These are phyloP conservation scores for Hoplodrina ambigua DNA, from an alignment of 2,888 invertebrate genomes.

Conservation along the genomic window DNA sequence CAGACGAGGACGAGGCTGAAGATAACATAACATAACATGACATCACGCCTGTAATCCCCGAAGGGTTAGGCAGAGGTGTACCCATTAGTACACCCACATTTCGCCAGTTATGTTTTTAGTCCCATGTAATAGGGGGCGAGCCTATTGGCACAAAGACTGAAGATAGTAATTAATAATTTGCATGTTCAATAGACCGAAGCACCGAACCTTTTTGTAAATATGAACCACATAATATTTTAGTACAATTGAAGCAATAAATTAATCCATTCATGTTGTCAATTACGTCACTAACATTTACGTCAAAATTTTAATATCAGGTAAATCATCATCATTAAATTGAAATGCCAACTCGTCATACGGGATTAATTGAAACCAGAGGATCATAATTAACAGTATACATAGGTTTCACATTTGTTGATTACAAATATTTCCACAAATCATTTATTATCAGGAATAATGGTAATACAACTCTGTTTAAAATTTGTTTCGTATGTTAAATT, in stretches of 20 bases:
- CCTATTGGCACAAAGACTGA: too few relatives aligned
- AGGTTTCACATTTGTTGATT: neutral
- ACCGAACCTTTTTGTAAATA: neutral
- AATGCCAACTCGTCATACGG: neutral
- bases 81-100: too few relatives aligned
- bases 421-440: conserved; percentile 12
- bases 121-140: too few relatives aligned
- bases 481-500: neutral
- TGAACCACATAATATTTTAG: neutral
- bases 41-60: too few relatives aligned
- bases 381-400: neutral
- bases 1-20: too few relatives aligned
- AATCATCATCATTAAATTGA: conserved; percentile 9
- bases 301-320: neutral
- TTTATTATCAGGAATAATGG: conserved; percentile 1
- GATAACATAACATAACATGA: too few relatives aligned
- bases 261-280: neutral
- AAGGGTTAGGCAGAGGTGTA: too few relatives aligned
- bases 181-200: too few relatives aligned
- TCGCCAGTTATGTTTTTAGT: too few relatives aligned
- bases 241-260: neutral
- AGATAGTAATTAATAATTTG: too few relatives aligned
- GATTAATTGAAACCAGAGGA: neutral
- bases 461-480: too few relatives aligned
- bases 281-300: conserved; percentile 1